Evolutionary conservation across 2,797 vertebrate species (phyloP), one percentile per base, ranked within the genome.

Genomic region (Anguilla megastoma): DNA sequence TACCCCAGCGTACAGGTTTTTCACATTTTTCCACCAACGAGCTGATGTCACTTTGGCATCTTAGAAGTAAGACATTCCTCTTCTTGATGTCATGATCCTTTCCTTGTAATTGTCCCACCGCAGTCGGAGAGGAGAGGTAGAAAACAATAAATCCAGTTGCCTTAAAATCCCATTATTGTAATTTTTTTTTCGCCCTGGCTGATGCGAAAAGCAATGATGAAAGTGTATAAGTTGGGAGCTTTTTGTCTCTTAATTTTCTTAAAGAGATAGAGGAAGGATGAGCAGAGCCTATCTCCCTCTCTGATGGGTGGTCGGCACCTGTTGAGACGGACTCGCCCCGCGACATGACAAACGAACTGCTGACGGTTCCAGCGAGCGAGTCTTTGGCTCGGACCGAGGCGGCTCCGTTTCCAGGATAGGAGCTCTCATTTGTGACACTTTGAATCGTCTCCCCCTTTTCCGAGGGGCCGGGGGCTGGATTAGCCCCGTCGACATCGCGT

Each of bases 81-180:
- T 36, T 10, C 79, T 82, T 50, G 14, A 82, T 24, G 1, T 33
- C 52, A 54, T 56, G 14, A 33, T 33, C 82, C n/a, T 6, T 30
- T 33, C 82, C n/a, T 6, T 30, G n/a, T 21, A 56, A 56, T 56
- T 33, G 18, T n/a, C 21, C 18, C 9, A 21, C 10, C 33, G 82
- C 14, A 30, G 41, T 52, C 33, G 7, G 41, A 50, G 2, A 12
- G 52, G 48, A n/a, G 12, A 24, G n/a, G 27, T 56, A 56, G 52
- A 56, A 2, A 56, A 18, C 27, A 84, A 56, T 24, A 84, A 84
- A 84, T 24, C 52, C n/a, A 84, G 52, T 27, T 3, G n/a, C 48
- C 10, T 4, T n/a, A 84, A 84, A 84, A 84, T 84, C 82, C 24
- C 27, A 16, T 56, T 56, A 84, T 84, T n/a, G n/a, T n/a, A 16